phyloP scores from a whole-genome alignment of 2,888 invertebrate species.

The Idaea straminata region DNA sequence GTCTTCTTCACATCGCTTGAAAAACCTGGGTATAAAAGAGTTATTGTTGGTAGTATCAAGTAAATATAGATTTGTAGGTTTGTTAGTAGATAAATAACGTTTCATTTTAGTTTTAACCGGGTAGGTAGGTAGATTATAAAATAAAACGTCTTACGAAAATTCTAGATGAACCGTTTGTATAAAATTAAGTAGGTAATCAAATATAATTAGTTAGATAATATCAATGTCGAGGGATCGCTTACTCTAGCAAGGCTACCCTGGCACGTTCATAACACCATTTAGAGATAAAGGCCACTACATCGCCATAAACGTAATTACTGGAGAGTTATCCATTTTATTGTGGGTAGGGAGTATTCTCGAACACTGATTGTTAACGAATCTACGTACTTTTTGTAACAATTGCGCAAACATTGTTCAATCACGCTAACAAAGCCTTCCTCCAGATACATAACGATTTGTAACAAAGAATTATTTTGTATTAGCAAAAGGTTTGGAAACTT shows the following conservation, averaged over 20 bases:
- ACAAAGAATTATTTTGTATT: constrained; percentile 45
- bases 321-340: not conserved
- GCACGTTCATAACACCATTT: not conserved
- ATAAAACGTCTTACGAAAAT: not conserved
- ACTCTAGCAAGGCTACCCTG: not conserved
- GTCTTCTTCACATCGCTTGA: not conserved
- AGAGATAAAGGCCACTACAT: not conserved
- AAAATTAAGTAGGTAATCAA: not conserved
- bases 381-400: constrained; percentile 34
- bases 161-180: not conserved
- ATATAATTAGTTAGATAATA: not conserved
- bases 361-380: constrained; percentile 4
- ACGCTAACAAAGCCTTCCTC: constrained; percentile 36
- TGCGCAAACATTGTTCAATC: constrained; percentile 42
- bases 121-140: too few species aligned
- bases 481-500: constrained; percentile 46
- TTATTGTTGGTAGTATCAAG: too few species aligned
- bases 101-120: too few species aligned
- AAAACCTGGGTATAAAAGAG: not conserved
- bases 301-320: not conserved
- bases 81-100: too few species aligned
- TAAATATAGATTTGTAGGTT: too few species aligned
- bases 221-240: not conserved
- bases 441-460: constrained; percentile 39
- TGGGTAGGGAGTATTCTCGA: constrained; percentile 3